phyloP scores from a whole-genome alignment of 2,797 vertebrate genomes.

The Diceros bicornis region DNA sequence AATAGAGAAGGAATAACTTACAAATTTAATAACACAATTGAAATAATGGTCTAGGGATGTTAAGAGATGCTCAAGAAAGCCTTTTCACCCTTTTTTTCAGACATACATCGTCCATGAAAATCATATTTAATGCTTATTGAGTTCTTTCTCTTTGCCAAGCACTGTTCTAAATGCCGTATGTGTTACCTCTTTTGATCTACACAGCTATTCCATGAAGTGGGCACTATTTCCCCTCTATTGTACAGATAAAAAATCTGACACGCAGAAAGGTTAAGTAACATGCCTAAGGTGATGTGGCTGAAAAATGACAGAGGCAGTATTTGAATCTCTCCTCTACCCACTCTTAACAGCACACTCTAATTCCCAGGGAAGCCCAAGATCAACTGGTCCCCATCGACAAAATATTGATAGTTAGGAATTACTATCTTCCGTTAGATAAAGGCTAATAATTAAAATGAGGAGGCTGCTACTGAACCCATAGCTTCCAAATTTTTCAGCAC shows the following conservation, averaged over 20 bases:
- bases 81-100: background rate
- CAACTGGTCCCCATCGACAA: background rate
- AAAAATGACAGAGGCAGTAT: background rate
- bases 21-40: constrained; percentile 1
- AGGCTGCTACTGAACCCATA: background rate
- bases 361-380: background rate
- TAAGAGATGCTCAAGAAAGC: constrained; percentile 30
- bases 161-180: background rate
- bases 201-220: background rate
- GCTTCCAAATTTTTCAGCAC: background rate
- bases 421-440: background rate
- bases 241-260: background rate
- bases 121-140: background rate
- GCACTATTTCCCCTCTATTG: background rate
- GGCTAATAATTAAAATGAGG: background rate
- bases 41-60: background rate
- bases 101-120: background rate
- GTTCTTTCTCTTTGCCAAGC: background rate
- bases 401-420: background rate
- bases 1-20: constrained; percentile 1
- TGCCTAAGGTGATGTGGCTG: background rate
- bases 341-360: background rate
- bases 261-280: background rate
- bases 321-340: background rate
- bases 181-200: background rate